A percentile compares a stretch with the other conserved stretches of the same genome.
Conservation (phyloP, 2,797 vertebrate species). For the Myiotriccus ornatus region DNA sequence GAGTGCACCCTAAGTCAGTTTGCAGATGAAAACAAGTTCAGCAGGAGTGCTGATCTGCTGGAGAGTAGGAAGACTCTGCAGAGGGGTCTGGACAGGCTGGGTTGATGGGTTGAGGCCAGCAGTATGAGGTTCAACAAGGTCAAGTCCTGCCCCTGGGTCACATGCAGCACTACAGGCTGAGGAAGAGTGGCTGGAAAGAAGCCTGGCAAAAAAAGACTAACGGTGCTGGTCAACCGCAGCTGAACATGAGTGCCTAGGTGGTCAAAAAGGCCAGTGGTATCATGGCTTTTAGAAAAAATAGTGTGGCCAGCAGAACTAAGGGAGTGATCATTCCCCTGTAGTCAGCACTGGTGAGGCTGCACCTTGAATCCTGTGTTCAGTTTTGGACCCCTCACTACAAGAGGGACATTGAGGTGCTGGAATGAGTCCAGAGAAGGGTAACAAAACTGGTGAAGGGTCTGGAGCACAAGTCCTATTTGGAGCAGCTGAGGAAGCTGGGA, state of each 20-base stretch:
- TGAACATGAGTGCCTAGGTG: background rate
- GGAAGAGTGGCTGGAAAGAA: background rate
- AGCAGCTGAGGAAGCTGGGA: background rate
- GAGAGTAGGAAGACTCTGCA: background rate
- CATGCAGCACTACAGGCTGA: rapidly evolving
- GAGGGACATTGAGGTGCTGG: background rate
- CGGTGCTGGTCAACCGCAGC: rapidly evolving
- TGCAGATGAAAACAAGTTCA: background rate
- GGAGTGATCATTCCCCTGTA: background rate
- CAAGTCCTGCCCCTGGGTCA: background rate
- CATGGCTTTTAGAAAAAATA: rapidly evolving
- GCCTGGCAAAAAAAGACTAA: background rate
- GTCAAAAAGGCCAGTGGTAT: background rate
- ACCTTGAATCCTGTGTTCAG: rapidly evolving
- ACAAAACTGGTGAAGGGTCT: background rate
- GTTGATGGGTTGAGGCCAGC: background rate
- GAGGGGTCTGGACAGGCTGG: background rate
- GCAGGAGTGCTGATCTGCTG: background rate
- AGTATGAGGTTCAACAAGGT: background rate
- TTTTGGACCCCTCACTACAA: background rate
- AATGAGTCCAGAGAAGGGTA: background rate
- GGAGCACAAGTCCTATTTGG: background rate
- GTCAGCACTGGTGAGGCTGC: rapidly evolving
- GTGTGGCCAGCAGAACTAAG: background rate
- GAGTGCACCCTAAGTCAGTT: background rate